Conservation (phyloP, 2,797 vertebrate genomes). For the Macropodus opercularis region DNA sequence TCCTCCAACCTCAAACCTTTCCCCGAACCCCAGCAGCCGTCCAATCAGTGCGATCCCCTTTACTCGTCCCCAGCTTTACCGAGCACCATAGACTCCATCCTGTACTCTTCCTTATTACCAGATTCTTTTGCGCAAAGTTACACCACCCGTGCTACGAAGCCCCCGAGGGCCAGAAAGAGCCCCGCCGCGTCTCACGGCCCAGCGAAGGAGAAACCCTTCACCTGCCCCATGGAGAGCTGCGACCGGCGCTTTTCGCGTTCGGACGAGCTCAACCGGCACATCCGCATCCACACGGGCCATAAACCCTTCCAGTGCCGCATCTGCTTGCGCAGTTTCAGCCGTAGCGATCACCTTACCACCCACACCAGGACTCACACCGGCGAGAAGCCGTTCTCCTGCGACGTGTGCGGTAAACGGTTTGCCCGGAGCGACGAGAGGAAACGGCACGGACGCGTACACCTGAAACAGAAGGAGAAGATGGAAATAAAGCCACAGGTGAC, state of each 20-base stretch:
- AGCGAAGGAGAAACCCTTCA: slow-evolving; percentile 95
- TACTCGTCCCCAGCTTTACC: slow-evolving; percentile 76
- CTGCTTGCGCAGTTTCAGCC: slow-evolving; percentile 97
- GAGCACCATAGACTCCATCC: slow-evolving; percentile 81
- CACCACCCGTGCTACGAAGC: slow-evolving; percentile 84
- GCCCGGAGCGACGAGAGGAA: slow-evolving; percentile 96
- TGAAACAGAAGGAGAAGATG: slow-evolving; percentile 95
- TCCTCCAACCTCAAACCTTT: slow-evolving; percentile 81
- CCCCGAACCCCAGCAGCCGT: slow-evolving; percentile 76
- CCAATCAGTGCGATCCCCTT: slow-evolving; percentile 79
- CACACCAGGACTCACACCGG: slow-evolving; percentile 98
- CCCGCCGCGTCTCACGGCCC: slow-evolving; percentile 89
- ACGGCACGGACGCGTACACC: slow-evolving; percentile 94
- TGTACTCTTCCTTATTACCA: slow-evolving; percentile 80
- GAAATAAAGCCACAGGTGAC: slow-evolving; percentile 92
- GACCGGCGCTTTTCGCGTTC: slow-evolving; percentile 95
- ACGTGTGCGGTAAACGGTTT: slow-evolving; percentile 95
- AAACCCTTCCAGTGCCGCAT: slow-evolving; percentile 99
- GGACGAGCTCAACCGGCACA: slow-evolving; percentile 97
- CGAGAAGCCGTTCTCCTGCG: slow-evolving; percentile 97
- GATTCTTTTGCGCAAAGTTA: slow-evolving; percentile 80
- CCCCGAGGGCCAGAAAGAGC: slow-evolving; percentile 86
- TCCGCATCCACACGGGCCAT: slow-evolving; percentile 98
- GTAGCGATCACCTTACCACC: slow-evolving; percentile 97
- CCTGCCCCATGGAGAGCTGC: slow-evolving; percentile 96